These are phyloP conservation scores for Rhombomys opimus DNA, from an alignment of 2,113 vertebrate genomes.

Conservation along the genomic window DNA sequence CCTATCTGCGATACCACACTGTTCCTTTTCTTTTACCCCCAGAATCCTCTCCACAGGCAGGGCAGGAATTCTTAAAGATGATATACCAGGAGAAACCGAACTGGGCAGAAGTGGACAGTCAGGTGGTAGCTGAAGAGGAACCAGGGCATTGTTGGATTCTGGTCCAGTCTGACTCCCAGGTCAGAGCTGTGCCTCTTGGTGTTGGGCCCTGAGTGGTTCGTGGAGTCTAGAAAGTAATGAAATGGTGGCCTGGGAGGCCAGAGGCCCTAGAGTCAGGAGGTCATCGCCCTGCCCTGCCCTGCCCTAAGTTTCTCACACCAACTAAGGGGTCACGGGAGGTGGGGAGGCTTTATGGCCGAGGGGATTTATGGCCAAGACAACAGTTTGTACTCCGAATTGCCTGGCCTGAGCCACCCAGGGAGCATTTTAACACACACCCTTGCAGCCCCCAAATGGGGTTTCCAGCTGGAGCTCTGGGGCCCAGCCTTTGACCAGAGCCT, in stretches of 20 bases:
- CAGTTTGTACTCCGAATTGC: conserved; percentile 72
- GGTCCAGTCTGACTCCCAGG: background rate
- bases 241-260: conserved; percentile 64
- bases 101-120: background rate
- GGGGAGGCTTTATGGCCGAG: conserved; percentile 75
- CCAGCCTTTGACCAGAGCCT: conserved; percentile 30
- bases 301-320: conserved; percentile 79
- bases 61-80: background rate
- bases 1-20: background rate
- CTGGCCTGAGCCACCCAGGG: conserved; percentile 74
- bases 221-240: conserved; percentile 20
- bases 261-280: conserved; percentile 76
- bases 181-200: background rate
- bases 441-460: conserved; percentile 79
- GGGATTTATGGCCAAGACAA: conserved; percentile 82
- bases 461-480: conserved; percentile 81
- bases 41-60: background rate
- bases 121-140: background rate
- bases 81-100: background rate
- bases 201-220: background rate
- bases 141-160: background rate
- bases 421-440: conserved; percentile 64
- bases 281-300: conserved; percentile 79
- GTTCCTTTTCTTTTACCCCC: background rate
- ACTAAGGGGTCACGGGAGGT: conserved; percentile 57